Percentiles rank a stretch among this genome's conserved stretches.
phyloP scores from a whole-genome alignment of 2,113 vertebrate species.

The Hippocampus zosterae region DNA sequence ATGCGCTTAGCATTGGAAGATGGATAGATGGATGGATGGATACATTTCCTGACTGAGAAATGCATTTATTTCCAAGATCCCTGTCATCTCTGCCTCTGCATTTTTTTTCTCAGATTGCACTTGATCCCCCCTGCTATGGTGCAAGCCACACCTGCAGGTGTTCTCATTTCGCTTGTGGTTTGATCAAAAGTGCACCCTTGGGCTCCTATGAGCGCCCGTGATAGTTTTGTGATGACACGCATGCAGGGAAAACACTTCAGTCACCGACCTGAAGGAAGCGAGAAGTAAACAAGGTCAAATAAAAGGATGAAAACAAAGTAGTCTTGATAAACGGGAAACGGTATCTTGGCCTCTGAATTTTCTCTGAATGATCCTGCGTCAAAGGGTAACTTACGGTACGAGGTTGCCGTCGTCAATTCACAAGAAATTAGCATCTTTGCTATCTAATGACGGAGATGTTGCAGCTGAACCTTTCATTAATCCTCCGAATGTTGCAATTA shows the following conservation, averaged over 20 bases:
- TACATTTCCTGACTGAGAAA: not conserved
- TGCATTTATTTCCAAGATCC: not conserved
- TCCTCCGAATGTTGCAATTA: slow-evolving; percentile 28
- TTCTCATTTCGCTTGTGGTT: slow-evolving; percentile 36
- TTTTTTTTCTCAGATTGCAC: not conserved
- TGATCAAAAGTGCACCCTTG: slow-evolving; percentile 36
- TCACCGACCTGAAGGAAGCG: slow-evolving; percentile 8
- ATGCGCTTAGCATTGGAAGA: not conserved
- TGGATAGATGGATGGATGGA: not conserved
- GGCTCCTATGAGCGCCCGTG: slow-evolving; percentile 37
- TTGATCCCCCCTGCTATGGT: slow-evolving; percentile 4
- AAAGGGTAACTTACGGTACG: slow-evolving; percentile 1
- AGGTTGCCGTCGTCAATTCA: slow-evolving; percentile 21
- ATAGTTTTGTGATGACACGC: slow-evolving; percentile 34
- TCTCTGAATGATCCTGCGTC: not conserved
- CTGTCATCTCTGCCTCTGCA: not conserved
- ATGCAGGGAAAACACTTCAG: slow-evolving; percentile 16
- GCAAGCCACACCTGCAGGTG: slow-evolving; percentile 13
- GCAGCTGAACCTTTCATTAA: slow-evolving; percentile 21
- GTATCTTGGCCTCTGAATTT: not conserved
- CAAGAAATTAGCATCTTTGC: slow-evolving; percentile 29
- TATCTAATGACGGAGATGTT: slow-evolving; percentile 28
- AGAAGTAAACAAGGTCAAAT: slow-evolving; percentile 38
- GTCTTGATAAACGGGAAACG: not conserved
- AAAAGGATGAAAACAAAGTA: slow-evolving; percentile 28